Evolutionary conservation across 2,113 vertebrate species (phyloP), one percentile per base, ranked within the genome.

Genomic region (Physeter macrocephalus): DNA sequence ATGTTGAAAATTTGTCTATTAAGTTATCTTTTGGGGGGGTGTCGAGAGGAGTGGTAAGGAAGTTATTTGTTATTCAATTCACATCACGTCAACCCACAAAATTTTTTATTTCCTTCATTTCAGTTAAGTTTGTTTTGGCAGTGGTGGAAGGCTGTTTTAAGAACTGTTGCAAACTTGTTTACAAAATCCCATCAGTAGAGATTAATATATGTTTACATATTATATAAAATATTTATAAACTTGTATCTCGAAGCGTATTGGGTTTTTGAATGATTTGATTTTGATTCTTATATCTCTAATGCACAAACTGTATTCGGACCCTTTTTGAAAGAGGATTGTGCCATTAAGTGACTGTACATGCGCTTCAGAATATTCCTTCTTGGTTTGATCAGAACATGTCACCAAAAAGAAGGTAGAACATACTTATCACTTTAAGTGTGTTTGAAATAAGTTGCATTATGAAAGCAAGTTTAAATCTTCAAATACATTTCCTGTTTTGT

Each of bases 401-500:
- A 64, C n/a, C 46, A 34, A 80, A 84, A 91, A 77, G 67, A 77
- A 96, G 49, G 25, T 21, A 49, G 18, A 54, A 6, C n/a, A 59
- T 14, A 23, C 12, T 61, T 52, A 46, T 0, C 46, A 41, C 87
- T 82, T 64, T 25, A 57, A 36, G 36, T 46, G 18, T 39, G 64
- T 57, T 88, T 78, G 41, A 83, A 94, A 89, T 82, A 66, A 81
- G 34, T 57, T 82, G 5, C 54, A 14, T 64, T 82, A 46, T 52
- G 57, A 78, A 90, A 85, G 39, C 86, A 61, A 67, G 27, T 74
- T 91, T 46, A 89, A 49, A 34, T 85, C 54, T 94, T 64, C 83
- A 90, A 84, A 66, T 67, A 82, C 67, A 74, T 95, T 97, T 95
- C 59, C 43, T 66, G 8, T 94, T 97, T 89, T 96, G 64, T 49